A percentile compares a stretch with the other conserved stretches of the same genome.
Evolutionary conservation across 92 coral and sea anemone genomes (phyloP).

Genomic region (Phenganax marumi): DNA sequence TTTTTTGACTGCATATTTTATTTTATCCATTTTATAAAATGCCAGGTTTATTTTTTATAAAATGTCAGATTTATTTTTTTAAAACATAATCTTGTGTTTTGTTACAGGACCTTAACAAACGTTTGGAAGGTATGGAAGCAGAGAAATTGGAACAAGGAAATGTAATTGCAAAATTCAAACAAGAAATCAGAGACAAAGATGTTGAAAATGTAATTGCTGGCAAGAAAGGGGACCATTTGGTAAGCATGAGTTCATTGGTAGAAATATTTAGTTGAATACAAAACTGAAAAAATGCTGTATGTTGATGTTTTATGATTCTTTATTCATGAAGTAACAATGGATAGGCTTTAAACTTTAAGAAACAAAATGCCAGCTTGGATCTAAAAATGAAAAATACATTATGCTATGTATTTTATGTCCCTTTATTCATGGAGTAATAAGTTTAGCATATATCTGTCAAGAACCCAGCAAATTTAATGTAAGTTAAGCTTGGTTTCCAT

Average conservation of each 20-base stretch:
- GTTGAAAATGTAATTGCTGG: constrained; percentile 92
- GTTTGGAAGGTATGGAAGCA: constrained; percentile 18
- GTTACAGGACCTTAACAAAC: constrained; percentile 29
- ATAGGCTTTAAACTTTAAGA: too few species aligned
- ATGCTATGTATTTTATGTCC: too few species aligned
- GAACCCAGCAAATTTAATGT: too few species aligned
- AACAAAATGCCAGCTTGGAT: too few species aligned
- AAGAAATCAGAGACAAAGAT: constrained; percentile 87
- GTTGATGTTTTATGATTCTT: too few species aligned
- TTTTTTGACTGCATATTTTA: neutral
- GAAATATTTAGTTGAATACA: too few species aligned
- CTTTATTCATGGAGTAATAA: too few species aligned
- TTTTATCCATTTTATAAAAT: neutral
- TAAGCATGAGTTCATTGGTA: constrained; percentile 14
- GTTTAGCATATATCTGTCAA: too few species aligned
- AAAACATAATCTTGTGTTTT: neutral
- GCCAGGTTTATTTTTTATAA: neutral
- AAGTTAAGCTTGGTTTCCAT: too few species aligned
- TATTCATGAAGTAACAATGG: too few species aligned
- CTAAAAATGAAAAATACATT: too few species aligned
- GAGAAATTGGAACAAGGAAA: constrained; percentile 59
- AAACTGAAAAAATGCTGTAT: too few species aligned
- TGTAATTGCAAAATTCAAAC: constrained; percentile 65
- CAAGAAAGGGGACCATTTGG: constrained; percentile 97
- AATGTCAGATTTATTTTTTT: neutral